Evolutionary conservation across 2,888 invertebrate species (phyloP).

Genomic region (Cheilosia grossa): DNA sequence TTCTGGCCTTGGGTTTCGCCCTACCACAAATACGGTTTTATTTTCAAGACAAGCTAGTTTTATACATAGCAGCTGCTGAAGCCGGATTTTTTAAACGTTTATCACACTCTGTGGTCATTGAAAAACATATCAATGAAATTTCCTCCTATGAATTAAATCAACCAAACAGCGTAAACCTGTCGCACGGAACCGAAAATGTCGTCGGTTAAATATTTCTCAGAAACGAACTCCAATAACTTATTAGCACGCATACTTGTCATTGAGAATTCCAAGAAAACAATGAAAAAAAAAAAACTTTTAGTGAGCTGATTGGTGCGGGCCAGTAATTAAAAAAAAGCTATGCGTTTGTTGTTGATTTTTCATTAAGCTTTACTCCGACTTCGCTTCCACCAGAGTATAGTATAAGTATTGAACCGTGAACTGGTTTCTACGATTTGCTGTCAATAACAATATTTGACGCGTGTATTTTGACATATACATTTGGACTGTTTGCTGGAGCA

Average conservation of each 20-base stretch:
- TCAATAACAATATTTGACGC: too few species aligned
- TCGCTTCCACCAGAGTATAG: neutral
- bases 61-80: slow-evolving; percentile 1
- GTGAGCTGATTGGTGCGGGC: slow-evolving; percentile 41
- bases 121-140: slow-evolving; percentile 58
- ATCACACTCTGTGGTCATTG: slow-evolving; percentile 50
- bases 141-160: slow-evolving; percentile 49
- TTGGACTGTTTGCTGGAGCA: neutral
- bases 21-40: neutral
- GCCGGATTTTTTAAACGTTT: slow-evolving; percentile 11
- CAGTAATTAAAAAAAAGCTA: slow-evolving; percentile 40
- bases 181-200: slow-evolving; percentile 36
- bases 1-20: neutral
- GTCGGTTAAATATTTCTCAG: slow-evolving; percentile 20
- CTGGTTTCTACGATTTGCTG: slow-evolving; percentile 14
- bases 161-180: slow-evolving; percentile 61
- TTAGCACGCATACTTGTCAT: slow-evolving; percentile 56
- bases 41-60: neutral
- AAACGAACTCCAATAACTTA: slow-evolving; percentile 45
- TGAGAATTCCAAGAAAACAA: slow-evolving; percentile 33
- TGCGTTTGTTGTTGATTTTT: slow-evolving; percentile 60
- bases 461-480: too few species aligned
- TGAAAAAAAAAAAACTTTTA: slow-evolving; percentile 12
- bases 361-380: slow-evolving; percentile 33
- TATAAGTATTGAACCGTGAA: slow-evolving; percentile 8